A percentile compares a stretch with the other conserved stretches of the same genome.
phyloP scores from a whole-genome alignment of 2,888 invertebrate genomes.

The Timema cristinae region DNA sequence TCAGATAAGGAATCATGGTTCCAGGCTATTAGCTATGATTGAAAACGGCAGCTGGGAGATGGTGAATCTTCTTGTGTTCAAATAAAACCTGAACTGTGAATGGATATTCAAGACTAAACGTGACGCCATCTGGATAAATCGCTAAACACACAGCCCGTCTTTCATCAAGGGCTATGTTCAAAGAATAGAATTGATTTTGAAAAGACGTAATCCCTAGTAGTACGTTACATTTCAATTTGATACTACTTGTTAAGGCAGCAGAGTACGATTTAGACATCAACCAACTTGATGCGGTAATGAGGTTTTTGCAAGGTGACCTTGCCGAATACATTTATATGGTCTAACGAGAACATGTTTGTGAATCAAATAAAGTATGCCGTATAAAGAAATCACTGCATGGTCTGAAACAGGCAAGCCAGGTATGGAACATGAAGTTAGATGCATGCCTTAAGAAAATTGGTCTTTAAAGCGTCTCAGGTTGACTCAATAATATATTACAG shows the following conservation, averaged over 20 bases:
- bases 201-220: too few species aligned
- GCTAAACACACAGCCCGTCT: too few species aligned
- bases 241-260: not conserved
- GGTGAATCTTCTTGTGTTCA: too few species aligned
- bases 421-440: conserved; percentile 1
- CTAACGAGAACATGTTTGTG: not conserved
- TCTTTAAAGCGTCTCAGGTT: not conserved
- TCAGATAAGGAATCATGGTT: not conserved
- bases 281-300: not conserved
- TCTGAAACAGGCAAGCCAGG: not conserved
- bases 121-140: too few species aligned
- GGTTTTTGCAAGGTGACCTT: not conserved
- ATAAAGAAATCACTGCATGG: not conserved
- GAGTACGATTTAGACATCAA: not conserved
- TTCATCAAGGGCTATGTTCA: too few species aligned
- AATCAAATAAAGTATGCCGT: not conserved
- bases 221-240: not conserved
- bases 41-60: too few species aligned
- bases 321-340: not conserved
- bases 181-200: too few species aligned
- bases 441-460: not conserved
- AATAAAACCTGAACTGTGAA: too few species aligned
- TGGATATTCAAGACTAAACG: too few species aligned
- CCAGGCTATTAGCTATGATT: too few species aligned
- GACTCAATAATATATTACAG: not conserved